Evolutionary conservation across 2,113 vertebrate genomes (phyloP).

Genomic region (Columbina picui): DNA sequence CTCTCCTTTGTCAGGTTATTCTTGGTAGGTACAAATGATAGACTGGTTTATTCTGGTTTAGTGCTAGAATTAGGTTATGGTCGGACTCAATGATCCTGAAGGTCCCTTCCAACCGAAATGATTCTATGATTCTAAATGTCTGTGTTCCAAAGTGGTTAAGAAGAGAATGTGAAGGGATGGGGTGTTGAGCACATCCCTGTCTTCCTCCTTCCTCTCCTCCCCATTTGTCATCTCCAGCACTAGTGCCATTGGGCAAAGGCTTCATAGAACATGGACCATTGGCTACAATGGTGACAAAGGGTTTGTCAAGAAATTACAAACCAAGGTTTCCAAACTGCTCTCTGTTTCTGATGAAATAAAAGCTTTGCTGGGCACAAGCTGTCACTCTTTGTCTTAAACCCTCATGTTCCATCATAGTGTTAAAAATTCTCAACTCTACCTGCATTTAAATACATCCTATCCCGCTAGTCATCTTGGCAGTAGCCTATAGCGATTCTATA

Average conservation of each 20-base stretch:
- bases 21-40: neutral
- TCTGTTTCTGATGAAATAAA: neutral
- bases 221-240: neutral
- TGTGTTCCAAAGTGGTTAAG: neutral
- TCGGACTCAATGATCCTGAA: too few relatives aligned
- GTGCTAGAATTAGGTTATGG: too few relatives aligned
- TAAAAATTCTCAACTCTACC: neutral
- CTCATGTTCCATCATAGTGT: rapidly evolving
- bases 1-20: neutral
- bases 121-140: neutral
- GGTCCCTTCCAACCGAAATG: too few relatives aligned
- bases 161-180: neutral
- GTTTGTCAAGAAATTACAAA: neutral
- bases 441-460: neutral
- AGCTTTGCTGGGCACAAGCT: neutral
- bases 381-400: neutral
- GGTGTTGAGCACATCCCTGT: neutral
- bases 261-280: neutral
- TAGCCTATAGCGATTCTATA: neutral
- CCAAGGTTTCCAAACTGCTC: neutral
- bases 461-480: rapidly evolving
- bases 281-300: neutral
- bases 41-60: neutral
- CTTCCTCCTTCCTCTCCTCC: neutral
- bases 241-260: neutral